These are phyloP conservation scores for Sesia apiformis DNA, from an alignment of 2,888 invertebrate species.

Conservation along the genomic window DNA sequence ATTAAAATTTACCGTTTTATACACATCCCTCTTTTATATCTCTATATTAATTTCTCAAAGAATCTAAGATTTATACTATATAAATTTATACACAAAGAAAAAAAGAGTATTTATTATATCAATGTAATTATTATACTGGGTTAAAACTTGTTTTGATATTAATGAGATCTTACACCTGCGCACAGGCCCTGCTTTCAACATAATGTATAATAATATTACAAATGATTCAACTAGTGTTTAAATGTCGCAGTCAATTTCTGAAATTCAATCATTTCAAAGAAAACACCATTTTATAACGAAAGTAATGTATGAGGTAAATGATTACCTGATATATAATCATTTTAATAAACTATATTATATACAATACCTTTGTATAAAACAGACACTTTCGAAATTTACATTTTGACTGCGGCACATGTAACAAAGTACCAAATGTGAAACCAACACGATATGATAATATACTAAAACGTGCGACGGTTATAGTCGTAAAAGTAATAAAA, in stretches of 20 bases:
- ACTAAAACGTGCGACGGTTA: not conserved
- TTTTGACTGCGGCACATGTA: no score
- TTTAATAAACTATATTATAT: no score
- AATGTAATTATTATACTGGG: not conserved
- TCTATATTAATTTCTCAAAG: not conserved
- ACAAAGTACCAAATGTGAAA: not conserved
- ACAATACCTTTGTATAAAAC: no score
- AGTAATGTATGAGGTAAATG: no score
- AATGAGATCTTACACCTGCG: slow-evolving; percentile 13
- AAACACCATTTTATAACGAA: no score
- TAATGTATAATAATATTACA: slow-evolving; percentile 3
- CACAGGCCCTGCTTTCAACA: slow-evolving; percentile 5
- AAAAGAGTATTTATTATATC: not conserved
- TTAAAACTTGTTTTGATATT: slow-evolving; percentile 1
- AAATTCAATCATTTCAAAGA: no score
- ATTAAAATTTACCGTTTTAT: not conserved
- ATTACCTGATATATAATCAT: no score
- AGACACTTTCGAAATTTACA: no score
- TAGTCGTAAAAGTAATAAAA: no score
- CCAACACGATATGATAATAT: not conserved
- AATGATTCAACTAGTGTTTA: no score
- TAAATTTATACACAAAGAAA: not conserved
- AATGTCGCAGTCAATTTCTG: not conserved
- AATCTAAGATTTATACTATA: not conserved
- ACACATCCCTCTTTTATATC: not conserved